Conservation (phyloP, 1,140 invertebrate species). For the Pogonognathellus flavescens region DNA sequence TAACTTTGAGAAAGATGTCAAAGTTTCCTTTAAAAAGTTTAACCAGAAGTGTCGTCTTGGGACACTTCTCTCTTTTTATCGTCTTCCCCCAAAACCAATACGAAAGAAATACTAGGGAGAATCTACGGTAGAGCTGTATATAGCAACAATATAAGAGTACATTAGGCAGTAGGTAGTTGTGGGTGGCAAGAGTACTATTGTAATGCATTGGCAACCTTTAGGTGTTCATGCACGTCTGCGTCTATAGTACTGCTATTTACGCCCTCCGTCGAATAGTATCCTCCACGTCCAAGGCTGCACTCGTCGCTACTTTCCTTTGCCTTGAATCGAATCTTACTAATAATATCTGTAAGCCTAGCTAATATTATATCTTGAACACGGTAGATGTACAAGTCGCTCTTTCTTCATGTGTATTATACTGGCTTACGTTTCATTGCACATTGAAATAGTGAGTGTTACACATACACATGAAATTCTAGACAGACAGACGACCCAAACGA, state of each 20-base stretch:
- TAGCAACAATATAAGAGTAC: no score
- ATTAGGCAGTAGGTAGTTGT: no score
- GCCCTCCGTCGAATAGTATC: conserved; percentile 25
- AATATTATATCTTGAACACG: neutral
- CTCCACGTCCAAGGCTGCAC: neutral
- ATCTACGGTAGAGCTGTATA: neutral
- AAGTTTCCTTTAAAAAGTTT: conserved; percentile 58
- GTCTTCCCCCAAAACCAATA: conserved; percentile 50
- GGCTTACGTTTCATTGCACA: conserved; percentile 8
- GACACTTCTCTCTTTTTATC: conserved; percentile 59
- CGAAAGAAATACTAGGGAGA: neutral
- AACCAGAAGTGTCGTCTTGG: conserved; percentile 55
- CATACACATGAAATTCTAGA: neutral
- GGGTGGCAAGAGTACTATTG: no score
- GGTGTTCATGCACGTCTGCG: conserved; percentile 34
- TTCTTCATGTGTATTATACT: neutral
- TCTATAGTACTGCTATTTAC: neutral
- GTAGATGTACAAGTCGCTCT: neutral
- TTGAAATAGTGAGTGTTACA: neutral
- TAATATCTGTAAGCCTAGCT: neutral
- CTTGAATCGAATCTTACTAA: neutral
- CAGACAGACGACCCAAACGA: neutral
- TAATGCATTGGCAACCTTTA: neutral
- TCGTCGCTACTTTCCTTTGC: neutral
- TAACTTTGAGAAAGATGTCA: conserved; percentile 55